phyloP scores from a whole-genome alignment of 2,797 vertebrate genomes.

The Siniperca undulata region DNA sequence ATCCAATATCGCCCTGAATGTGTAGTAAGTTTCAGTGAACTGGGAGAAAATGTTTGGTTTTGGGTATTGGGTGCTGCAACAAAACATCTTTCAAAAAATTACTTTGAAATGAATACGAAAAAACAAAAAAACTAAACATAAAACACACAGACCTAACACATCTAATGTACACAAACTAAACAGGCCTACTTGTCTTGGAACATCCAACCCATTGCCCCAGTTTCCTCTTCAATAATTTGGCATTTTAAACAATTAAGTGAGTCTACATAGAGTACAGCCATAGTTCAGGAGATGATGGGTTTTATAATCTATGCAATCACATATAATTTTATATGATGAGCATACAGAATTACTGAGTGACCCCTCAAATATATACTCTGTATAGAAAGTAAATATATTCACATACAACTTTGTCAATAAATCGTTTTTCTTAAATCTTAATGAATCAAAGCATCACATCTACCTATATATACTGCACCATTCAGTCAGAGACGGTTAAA shows the following conservation, averaged over 20 bases:
- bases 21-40: neutral
- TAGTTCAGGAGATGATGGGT: constrained; percentile 16
- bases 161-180: constrained; percentile 22
- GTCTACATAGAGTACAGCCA: constrained; percentile 31
- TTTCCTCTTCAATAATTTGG: constrained; percentile 39
- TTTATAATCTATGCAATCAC: constrained; percentile 45
- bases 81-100: constrained; percentile 7
- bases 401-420: constrained; percentile 57
- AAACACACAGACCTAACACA: constrained; percentile 9
- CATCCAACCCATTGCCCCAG: neutral
- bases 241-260: constrained; percentile 31
- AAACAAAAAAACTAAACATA: neutral
- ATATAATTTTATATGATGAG: constrained; percentile 29
- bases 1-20: neutral
- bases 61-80: neutral
- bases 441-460: constrained; percentile 57
- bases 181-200: constrained; percentile 14
- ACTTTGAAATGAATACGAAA: neutral
- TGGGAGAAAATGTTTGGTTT: neutral
- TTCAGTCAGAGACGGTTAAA: constrained; percentile 46
- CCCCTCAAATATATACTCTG: constrained; percentile 65
- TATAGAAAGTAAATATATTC: constrained; percentile 69
- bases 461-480: constrained; percentile 46
- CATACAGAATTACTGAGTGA: constrained; percentile 40
- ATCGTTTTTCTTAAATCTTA: constrained; percentile 50